These are phyloP conservation scores for Sebastiscus albofasciatus DNA, from an alignment of 2,797 vertebrate species.

Conservation along the genomic window DNA sequence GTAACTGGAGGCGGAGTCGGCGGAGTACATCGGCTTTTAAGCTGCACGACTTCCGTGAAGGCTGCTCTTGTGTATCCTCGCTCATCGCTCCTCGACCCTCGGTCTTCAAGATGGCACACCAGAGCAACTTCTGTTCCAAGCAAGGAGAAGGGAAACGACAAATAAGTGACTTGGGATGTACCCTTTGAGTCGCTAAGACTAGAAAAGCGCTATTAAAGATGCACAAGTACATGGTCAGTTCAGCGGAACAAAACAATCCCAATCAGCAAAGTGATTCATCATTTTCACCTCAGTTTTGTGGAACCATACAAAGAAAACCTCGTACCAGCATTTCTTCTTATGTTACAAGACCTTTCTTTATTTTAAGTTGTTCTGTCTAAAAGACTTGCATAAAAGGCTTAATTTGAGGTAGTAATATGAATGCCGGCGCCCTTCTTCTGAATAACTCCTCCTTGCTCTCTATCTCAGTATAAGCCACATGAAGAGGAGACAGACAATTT, in stretches of 20 bases:
- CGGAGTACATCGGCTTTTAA: no score
- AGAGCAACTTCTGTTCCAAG: no score
- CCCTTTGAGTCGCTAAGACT: no score
- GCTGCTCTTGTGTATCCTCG: no score
- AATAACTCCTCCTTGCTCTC: not conserved
- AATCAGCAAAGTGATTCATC: not conserved
- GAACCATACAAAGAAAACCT: not conserved
- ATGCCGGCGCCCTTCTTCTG: not conserved
- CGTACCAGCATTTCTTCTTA: not conserved
- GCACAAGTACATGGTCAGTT: not conserved
- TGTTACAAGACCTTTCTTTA: not conserved
- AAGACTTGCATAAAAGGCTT: not conserved
- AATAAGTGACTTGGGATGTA: no score
- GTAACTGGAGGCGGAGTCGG: no score
- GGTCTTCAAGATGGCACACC: no score
- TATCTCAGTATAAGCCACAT: not conserved
- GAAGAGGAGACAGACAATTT: slow-evolving; percentile 31
- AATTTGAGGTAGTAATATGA: not conserved
- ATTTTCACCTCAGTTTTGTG: not conserved
- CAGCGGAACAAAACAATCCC: not conserved
- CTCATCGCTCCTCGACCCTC: no score
- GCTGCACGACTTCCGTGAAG: no score
- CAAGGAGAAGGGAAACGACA: rapidly evolving
- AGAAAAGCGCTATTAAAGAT: no score
- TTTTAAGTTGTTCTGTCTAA: not conserved